A percentile compares a stretch with the other conserved stretches of the same genome.
Evolutionary conservation across 2,113 vertebrate genomes (phyloP).

Genomic region (Pionites leucogaster): DNA sequence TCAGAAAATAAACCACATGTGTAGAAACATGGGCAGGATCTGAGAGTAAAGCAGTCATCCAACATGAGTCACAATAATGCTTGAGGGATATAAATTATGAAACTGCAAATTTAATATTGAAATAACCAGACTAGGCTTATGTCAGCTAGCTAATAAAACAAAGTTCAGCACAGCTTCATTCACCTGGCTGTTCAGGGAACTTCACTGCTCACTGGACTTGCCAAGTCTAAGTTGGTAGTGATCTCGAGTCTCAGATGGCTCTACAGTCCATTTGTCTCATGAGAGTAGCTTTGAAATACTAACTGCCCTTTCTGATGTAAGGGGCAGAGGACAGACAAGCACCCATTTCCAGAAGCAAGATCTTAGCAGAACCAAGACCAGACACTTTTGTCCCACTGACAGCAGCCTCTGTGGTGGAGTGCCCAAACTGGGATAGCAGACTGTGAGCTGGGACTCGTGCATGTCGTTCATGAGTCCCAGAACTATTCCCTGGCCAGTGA

Average conservation of each 20-base stretch:
- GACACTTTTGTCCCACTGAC: not conserved
- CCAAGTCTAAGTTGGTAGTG: not conserved
- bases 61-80: not conserved
- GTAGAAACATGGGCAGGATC: not conserved
- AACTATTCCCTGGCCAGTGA: not conserved
- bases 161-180: not conserved
- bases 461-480: not conserved
- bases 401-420: not conserved
- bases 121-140: not conserved
- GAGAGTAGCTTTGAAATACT: not conserved
- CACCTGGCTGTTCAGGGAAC: not conserved
- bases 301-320: not conserved
- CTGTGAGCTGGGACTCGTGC: not conserved
- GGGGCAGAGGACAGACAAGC: not conserved
- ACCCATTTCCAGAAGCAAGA: not conserved
- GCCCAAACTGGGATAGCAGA: fast-evolving
- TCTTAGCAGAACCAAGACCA: not conserved
- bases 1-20: not conserved
- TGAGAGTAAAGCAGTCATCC: not conserved
- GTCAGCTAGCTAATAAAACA: not conserved
- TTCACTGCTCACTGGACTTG: not conserved
- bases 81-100: not conserved
- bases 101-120: conserved; percentile 19
- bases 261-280: not conserved
- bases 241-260: not conserved